phyloP scores from a whole-genome alignment of 2,113 vertebrate genomes.

The Oriolus oriolus region DNA sequence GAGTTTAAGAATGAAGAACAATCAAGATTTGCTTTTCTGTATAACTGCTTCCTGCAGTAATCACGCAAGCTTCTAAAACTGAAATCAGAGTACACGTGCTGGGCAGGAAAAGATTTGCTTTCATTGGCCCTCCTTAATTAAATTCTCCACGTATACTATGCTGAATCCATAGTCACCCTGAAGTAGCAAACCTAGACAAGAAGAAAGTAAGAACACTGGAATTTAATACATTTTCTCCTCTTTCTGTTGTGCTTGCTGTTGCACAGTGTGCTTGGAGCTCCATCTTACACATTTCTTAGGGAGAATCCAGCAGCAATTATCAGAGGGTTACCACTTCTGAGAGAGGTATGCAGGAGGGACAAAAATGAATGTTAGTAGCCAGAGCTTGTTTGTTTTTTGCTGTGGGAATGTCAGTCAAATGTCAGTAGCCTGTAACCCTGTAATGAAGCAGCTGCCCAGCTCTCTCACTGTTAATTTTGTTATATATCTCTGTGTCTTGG shows the following conservation, averaged over 20 bases:
- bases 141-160: background rate
- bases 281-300: background rate
- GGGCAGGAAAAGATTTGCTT: background rate
- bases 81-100: background rate
- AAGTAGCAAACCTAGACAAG: background rate
- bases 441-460: background rate
- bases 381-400: background rate
- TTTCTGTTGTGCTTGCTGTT: background rate
- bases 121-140: background rate
- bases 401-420: background rate
- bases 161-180: background rate
- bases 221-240: background rate
- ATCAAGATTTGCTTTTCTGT: background rate
- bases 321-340: background rate
- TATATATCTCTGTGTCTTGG: background rate
- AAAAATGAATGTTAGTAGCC: background rate
- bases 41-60: background rate
- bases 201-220: background rate
- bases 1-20: background rate
- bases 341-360: background rate
- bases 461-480: accelerated
- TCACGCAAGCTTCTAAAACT: background rate
- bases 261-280: background rate
- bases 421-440: background rate
- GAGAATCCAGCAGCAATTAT: background rate